phyloP scores from a whole-genome alignment of 2,113 vertebrate genomes.

The Osmerus mordax region DNA sequence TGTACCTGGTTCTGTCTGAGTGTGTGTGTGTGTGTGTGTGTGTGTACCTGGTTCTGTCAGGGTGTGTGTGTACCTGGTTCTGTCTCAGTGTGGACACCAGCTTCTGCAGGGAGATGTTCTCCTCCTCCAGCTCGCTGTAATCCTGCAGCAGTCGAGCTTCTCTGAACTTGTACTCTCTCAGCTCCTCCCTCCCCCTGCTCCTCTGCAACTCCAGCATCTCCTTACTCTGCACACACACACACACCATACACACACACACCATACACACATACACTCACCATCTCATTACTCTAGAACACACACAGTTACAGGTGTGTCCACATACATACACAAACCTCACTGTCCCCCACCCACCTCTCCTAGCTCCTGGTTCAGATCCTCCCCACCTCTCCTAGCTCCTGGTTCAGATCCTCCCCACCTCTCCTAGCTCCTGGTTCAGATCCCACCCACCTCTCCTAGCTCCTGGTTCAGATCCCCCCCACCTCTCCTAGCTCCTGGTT shows the following conservation, averaged over 20 bases:
- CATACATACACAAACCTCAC: neutral
- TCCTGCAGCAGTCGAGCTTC: constrained; percentile 91
- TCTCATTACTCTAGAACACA: constrained; percentile 82
- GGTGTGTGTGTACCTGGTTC: constrained; percentile 81
- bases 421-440: too few species aligned
- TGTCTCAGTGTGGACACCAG: constrained; percentile 92
- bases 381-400: too few species aligned
- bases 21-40: neutral
- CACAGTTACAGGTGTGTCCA: neutral
- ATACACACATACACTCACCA: too few species aligned
- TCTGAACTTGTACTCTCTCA: constrained; percentile 90
- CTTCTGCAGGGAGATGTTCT: constrained; percentile 96
- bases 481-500: too few species aligned
- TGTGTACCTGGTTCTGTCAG: neutral
- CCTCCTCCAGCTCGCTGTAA: constrained; percentile 95
- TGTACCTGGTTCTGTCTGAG: neutral
- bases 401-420: too few species aligned
- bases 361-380: neutral
- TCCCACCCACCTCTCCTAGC: too few species aligned
- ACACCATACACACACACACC: neutral
- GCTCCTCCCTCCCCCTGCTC: constrained; percentile 89
- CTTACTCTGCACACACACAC: constrained; percentile 75
- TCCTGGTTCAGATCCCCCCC: too few species aligned
- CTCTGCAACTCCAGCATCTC: constrained; percentile 92
- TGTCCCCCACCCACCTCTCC: neutral